Percentiles rank a stretch among this genome's conserved stretches.
Evolutionary conservation across 2,888 invertebrate genomes (phyloP).

Genomic region (Fragum sueziense): DNA sequence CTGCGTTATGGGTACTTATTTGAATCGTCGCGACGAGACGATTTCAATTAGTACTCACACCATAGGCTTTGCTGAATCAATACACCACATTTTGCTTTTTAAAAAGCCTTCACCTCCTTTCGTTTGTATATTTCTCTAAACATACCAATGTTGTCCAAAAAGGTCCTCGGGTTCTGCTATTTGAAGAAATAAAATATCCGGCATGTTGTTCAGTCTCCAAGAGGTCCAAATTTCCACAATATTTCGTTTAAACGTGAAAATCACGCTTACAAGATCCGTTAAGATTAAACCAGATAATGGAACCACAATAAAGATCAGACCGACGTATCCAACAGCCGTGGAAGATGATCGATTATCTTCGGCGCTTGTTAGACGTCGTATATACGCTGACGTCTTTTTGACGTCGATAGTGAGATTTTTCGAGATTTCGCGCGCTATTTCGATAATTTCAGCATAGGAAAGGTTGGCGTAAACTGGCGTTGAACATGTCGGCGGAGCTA

Average conservation of each 20-base stretch:
- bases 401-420: constrained; percentile 16
- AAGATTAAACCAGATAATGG: neutral
- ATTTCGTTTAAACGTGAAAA: neutral
- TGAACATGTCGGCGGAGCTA: neutral
- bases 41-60: no score
- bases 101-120: no score
- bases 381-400: constrained; percentile 9
- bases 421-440: constrained; percentile 8
- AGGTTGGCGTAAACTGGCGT: neutral
- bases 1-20: no score
- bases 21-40: no score
- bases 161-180: neutral
- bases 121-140: no score
- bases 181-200: neutral
- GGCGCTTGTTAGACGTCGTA: constrained; percentile 2
- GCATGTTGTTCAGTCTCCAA: neutral
- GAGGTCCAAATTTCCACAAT: neutral
- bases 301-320: neutral
- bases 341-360: constrained; percentile 5
- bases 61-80: no score
- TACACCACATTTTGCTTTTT: no score
- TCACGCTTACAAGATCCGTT: neutral
- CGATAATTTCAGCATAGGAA: neutral
- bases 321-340: constrained; percentile 1
- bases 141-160: neutral